Base-by-base conservation (phyloP, 2,797 vertebrate genomes). In the Spea hammondii region DNA sequence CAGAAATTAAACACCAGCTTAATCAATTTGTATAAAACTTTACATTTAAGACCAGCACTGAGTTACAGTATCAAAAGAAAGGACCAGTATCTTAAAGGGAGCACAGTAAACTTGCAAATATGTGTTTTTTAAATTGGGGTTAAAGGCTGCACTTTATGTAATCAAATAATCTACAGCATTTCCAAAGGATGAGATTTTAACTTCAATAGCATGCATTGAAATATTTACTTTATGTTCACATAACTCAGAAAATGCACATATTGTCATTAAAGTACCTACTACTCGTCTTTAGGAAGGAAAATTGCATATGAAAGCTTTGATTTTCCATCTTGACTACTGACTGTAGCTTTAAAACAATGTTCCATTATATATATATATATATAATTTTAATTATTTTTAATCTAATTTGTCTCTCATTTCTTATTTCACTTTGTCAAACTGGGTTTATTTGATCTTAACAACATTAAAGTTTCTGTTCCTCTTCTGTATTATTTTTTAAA, bases 131-230 rank as follows among this genome's bases (percentile, higher is more conserved):
- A 75, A 80, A 70, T 80, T 72, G 78, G 75, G 70, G 70, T 75
- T 75, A 75, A 59, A 75, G 72, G 54, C 70, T 75, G 72, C 78
- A 70, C 57, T 80, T 80, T 80, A 6, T 32, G 32, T 75, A 75
- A 75, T 80, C 78, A 80, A 79, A 75, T 76, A 80, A 80, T 80
- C 72, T 65, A 75, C 66, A 75, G 75, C 59, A 75, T 80, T 80
- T 80, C 78, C 67, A 80, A 80, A 80, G 78, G 59, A 57, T 17
- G 48, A 80, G 78, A 75, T 80, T 64, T 80, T 75, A 80, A 75
- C 78, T 75, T 67, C 46, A 74, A 55, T 66, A 70, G 72, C 65
- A 79, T 14, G 65, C 65, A 79, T 47, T 66, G 74, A 79, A 79
- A 66, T 74, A 70, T 44, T 64, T 60, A 53, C 65, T 74, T 46